Base-by-base conservation (phyloP, 1,140 invertebrate species). In the Drosophila tropicalis region DNA sequence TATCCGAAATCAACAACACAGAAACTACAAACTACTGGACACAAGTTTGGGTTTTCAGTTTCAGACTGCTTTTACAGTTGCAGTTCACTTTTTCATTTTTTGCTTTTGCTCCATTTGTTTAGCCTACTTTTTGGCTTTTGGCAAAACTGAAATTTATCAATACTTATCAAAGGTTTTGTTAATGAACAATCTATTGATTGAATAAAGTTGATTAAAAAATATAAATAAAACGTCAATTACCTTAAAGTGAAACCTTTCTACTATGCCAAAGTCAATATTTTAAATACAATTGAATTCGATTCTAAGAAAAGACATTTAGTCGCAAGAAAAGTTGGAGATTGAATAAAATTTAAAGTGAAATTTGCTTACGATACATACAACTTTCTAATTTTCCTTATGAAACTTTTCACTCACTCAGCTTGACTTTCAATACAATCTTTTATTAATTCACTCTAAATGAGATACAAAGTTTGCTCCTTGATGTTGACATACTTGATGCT, bases 1-100 rank as follows among this genome's bases (percentile, higher is more conserved):
- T 54, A 56, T 44, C 36, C 66, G 36, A 58, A 47, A 60, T 34
- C 32, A 44, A n/a, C 9, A 61, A 44, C 19, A 29, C 9, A 57
- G 17, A 22, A 67, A 67, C 60, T 12, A 40, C 12, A 34, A 60
- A 62, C 44, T 36, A 32, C 15, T 40, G 61, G 67, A 75, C 72
- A 75, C 72, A 75, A 75, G 72, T 75, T 75, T 75, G 47, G 71
- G 62, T 75, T 75, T 75, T 74, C 22, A 25, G 61, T 72, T 61
- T 66, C 40, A 54, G 64, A 67, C 19, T 17, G 22, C 29, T 54
- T 36, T 36, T 22, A 29, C 32, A 60, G 12, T 67, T 51, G 19
- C 65, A 68, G 74, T 60, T 40, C 13, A 60, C 10, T 13, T 39
- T 75, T 74, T 40, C 15, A 61, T 2, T 36, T 36, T 36, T 36